These are phyloP conservation scores for Cyclura pinguis DNA, from an alignment of 2,797 vertebrate species.

Conservation along the genomic window DNA sequence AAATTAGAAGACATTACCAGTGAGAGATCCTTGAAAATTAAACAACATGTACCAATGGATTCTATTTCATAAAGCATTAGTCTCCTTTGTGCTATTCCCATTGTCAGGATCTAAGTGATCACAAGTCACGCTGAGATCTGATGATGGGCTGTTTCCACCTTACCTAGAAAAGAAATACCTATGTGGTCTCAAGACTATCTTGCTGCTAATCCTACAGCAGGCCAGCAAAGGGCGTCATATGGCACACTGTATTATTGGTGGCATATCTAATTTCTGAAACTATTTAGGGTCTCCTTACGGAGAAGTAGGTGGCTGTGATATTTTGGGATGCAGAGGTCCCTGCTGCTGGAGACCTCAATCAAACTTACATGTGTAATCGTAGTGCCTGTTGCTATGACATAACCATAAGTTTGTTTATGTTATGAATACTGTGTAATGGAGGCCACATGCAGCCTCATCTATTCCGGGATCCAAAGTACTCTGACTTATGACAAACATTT, in stretches of 20 bases:
- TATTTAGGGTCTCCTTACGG: slow-evolving; percentile 67
- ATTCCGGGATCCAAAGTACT: slow-evolving; percentile 73
- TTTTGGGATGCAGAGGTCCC: slow-evolving; percentile 74
- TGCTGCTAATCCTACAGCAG: slow-evolving; percentile 63
- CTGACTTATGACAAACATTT: slow-evolving; percentile 74
- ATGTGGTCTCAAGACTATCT: slow-evolving; percentile 64
- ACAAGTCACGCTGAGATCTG: slow-evolving; percentile 52
- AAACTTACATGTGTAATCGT: slow-evolving; percentile 64
- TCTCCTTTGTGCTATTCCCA: slow-evolving; percentile 62
- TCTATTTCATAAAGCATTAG: background rate
- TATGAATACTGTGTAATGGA: slow-evolving; percentile 68
- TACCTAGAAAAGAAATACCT: slow-evolving; percentile 65
- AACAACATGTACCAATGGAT: background rate
- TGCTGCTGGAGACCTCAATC: slow-evolving; percentile 69
- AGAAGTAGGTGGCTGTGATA: slow-evolving; percentile 71
- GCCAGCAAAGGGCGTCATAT: slow-evolving; percentile 68
- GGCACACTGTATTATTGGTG: slow-evolving; percentile 69
- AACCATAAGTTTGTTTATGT: slow-evolving; percentile 72
- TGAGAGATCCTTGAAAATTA: background rate
- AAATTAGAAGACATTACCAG: background rate
- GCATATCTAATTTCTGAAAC: slow-evolving; percentile 70
- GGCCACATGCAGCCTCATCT: slow-evolving; percentile 64
- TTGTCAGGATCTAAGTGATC: slow-evolving; percentile 61
- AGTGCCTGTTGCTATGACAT: slow-evolving; percentile 75
- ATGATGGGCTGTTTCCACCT: slow-evolving; percentile 68